phyloP scores from a whole-genome alignment of 2,113 vertebrate species.

The Lynx canadensis region DNA sequence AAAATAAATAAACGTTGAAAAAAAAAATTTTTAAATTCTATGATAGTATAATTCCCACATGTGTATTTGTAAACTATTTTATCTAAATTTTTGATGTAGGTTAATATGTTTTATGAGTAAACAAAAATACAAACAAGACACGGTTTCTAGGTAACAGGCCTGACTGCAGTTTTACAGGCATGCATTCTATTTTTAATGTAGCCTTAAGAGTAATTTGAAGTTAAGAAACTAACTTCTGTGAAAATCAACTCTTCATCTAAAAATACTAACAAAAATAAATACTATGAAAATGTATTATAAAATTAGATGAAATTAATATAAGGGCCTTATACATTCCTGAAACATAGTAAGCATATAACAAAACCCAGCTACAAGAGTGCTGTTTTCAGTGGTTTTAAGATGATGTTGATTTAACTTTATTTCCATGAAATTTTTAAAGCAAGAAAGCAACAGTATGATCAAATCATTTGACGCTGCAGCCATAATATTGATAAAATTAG shows the following conservation, averaged over 20 bases:
- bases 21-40: too few species aligned
- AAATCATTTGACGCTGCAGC: not conserved
- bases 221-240: not conserved
- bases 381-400: not conserved
- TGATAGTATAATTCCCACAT: not conserved
- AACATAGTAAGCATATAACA: not conserved
- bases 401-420: not conserved
- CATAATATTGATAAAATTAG: not conserved
- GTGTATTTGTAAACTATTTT: not conserved
- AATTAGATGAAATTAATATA: not conserved
- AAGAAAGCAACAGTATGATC: not conserved
- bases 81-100: not conserved
- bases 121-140: not conserved
- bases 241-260: slow-evolving; percentile 13
- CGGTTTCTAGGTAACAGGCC: not conserved
- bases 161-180: not conserved
- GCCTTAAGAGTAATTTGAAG: not conserved
- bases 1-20: too few species aligned
- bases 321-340: not conserved
- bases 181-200: not conserved
- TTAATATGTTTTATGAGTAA: not conserved
- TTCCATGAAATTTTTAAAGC: not conserved
- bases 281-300: not conserved
- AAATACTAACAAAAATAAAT: slow-evolving; percentile 27
- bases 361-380: not conserved